Conservation (phyloP, 2,797 vertebrate genomes). For the Sebastolobus alascanus region DNA sequence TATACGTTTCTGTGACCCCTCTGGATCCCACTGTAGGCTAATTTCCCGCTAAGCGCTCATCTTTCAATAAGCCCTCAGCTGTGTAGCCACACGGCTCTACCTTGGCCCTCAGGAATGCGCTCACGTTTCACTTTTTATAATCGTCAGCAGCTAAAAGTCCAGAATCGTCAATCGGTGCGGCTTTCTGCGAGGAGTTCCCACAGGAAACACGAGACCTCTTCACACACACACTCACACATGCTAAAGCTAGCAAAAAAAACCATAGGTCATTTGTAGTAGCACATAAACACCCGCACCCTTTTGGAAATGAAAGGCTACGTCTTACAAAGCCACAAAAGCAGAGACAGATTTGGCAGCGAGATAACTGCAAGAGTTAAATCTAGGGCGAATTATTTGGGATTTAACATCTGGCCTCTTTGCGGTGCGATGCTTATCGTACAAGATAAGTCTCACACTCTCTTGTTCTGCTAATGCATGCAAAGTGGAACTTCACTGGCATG, state of each 20-base stretch:
- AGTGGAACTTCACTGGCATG: constrained; percentile 50
- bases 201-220: constrained; percentile 73
- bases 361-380: constrained; percentile 77
- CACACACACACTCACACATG: constrained; percentile 46
- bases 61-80: constrained; percentile 80
- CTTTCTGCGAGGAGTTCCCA: constrained; percentile 72
- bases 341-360: constrained; percentile 71
- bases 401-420: constrained; percentile 78
- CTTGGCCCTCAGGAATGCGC: constrained; percentile 77
- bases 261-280: constrained; percentile 69
- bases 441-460: constrained; percentile 62
- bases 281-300: constrained; percentile 60
- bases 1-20: constrained; percentile 34
- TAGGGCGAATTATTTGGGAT: constrained; percentile 75
- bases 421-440: constrained; percentile 37
- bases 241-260: constrained; percentile 59
- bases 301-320: constrained; percentile 66
- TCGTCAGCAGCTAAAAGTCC: constrained; percentile 71
- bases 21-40: constrained; percentile 34
- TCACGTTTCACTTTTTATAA: constrained; percentile 84
- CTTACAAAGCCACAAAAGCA: constrained; percentile 64
- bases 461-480: constrained; percentile 64
- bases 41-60: constrained; percentile 64
- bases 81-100: constrained; percentile 65
- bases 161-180: constrained; percentile 56